Conservation (phyloP, 2,113 vertebrate species). For the Sarotherodon lohbergeri region DNA sequence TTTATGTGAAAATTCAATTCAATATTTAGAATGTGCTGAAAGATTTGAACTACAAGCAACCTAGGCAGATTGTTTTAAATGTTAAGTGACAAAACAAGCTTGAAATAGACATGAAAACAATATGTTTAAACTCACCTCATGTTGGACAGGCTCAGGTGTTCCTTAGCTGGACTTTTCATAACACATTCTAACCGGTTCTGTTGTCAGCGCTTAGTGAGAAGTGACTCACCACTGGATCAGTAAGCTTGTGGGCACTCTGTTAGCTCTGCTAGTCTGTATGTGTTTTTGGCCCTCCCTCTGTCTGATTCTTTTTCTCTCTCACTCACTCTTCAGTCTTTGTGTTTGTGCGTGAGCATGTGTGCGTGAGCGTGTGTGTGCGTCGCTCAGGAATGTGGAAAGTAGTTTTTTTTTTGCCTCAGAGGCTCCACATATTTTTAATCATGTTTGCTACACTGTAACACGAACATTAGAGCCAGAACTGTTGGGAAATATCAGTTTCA, state of each 20-base stretch:
- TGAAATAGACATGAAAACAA: neutral
- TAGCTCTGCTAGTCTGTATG: neutral
- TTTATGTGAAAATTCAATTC: neutral
- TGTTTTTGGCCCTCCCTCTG: neutral
- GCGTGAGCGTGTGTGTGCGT: neutral
- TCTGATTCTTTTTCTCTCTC: neutral
- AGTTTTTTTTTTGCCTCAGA: neutral
- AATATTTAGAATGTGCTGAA: neutral
- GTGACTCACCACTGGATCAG: neutral
- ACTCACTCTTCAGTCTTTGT: neutral
- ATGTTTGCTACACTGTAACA: neutral
- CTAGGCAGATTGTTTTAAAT: neutral
- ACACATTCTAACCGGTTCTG: neutral
- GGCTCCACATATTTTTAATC: neutral
- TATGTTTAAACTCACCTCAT: neutral
- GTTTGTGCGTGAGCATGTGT: neutral
- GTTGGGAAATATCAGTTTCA: neutral
- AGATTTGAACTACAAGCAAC: neutral
- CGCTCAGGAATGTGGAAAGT: constrained; percentile 11
- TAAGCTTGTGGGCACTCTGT: neutral
- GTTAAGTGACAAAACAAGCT: neutral
- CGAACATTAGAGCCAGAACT: neutral
- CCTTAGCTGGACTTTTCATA: neutral
- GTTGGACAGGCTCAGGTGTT: neutral
- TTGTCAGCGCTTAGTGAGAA: neutral